phyloP scores from a whole-genome alignment of 1,140 invertebrate genomes.

The Marisa cornuarietis region DNA sequence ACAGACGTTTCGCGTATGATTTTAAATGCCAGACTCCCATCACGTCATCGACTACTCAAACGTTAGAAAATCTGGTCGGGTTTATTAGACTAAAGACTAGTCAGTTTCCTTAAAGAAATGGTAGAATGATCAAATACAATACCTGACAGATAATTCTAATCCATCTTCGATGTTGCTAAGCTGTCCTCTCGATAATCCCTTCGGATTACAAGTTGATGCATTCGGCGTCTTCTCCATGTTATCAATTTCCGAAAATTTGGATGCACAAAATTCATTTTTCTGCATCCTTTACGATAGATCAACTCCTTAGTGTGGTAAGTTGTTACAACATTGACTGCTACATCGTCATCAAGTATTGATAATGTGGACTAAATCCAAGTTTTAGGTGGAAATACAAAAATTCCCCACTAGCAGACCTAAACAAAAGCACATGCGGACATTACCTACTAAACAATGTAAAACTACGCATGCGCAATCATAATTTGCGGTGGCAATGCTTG shows the following conservation, averaged over 20 bases:
- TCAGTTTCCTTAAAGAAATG: background rate
- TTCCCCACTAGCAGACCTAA: constrained; percentile 14
- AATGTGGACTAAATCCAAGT: constrained; percentile 15
- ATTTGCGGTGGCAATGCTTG: constrained; percentile 14
- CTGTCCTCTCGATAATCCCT: constrained; percentile 21
- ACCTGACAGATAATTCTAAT: constrained; percentile 42
- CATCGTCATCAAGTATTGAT: constrained; percentile 23
- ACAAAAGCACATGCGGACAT: constrained; percentile 39
- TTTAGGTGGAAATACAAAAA: constrained; percentile 26
- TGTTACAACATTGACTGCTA: constrained; percentile 24
- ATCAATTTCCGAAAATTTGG: constrained; percentile 19
- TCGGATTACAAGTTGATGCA: constrained; percentile 23
- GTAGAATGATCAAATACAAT: constrained; percentile 5
- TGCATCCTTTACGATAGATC: constrained; percentile 6
- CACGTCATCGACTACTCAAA: background rate
- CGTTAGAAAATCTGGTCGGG: background rate
- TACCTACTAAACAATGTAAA: constrained; percentile 27
- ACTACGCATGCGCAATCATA: constrained; percentile 33
- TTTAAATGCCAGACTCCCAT: background rate
- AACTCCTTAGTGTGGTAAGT: constrained; percentile 15
- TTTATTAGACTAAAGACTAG: background rate
- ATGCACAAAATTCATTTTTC: constrained; percentile 26
- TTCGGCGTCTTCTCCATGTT: constrained; percentile 18
- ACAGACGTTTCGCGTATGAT: background rate
- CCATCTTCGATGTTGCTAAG: constrained; percentile 42